Percentiles rank a stretch among this genome's conserved stretches.
Evolutionary conservation across 2,888 invertebrate species (phyloP).

Genomic region (Merodon equestris): DNA sequence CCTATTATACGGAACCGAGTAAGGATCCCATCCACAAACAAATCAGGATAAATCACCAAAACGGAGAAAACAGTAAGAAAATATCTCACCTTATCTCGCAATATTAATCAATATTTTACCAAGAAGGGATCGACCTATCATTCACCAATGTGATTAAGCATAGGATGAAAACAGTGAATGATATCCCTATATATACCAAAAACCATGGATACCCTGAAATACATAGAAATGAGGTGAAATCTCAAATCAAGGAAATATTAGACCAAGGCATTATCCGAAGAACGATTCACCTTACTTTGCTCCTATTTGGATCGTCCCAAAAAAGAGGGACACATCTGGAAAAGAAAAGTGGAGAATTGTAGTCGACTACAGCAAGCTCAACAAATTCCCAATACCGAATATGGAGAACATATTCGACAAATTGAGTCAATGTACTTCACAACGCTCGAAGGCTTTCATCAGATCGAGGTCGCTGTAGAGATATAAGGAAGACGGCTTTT

Average conservation of each 20-base stretch:
- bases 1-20: neutral
- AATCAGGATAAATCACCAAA: neutral
- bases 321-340: conserved; percentile 23
- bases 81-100: neutral
- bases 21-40: neutral
- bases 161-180: neutral
- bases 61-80: neutral
- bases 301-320: conserved; percentile 34
- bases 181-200: conserved; percentile 21
- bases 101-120: neutral
- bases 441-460: neutral
- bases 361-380: conserved; percentile 28
- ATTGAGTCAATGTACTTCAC: conserved; percentile 13
- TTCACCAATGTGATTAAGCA: neutral
- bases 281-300: conserved; percentile 28
- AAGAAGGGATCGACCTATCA: neutral
- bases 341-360: conserved; percentile 36
- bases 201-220: conserved; percentile 13
- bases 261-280: neutral
- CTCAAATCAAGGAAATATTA: neutral
- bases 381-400: conserved; percentile 25
- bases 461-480: neutral
- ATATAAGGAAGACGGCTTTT: conserved; percentile 3
- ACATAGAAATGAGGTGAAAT: conserved; percentile 7
- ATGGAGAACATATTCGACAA: conserved; percentile 30